These are phyloP conservation scores for Hedychridium roseum DNA, from an alignment of 2,888 invertebrate genomes.

Conservation along the genomic window DNA sequence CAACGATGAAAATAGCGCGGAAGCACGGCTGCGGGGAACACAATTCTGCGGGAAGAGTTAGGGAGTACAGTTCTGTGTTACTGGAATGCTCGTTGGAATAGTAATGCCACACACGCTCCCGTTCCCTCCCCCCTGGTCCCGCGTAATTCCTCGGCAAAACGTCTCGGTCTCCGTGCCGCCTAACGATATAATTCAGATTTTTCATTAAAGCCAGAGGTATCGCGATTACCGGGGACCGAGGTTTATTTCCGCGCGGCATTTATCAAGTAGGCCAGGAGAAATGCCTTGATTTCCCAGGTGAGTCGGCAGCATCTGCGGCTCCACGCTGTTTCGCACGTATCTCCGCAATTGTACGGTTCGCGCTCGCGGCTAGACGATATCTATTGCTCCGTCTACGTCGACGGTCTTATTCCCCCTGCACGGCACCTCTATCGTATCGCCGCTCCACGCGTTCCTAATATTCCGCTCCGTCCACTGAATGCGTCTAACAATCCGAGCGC, in stretches of 20 bases:
- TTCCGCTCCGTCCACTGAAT: too few relatives aligned
- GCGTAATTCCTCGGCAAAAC: too few relatives aligned
- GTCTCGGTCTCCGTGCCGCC: too few relatives aligned
- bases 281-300: constrained; percentile 49
- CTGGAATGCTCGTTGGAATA: too few relatives aligned
- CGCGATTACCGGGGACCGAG: constrained; percentile 29
- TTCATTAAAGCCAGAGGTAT: constrained; percentile 30
- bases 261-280: constrained; percentile 42
- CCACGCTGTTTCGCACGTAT: constrained; percentile 15
- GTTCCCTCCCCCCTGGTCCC: too few relatives aligned
- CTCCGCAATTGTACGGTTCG: constrained; percentile 4
- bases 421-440: neutral
- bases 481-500: too few relatives aligned
- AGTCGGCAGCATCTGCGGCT: constrained; percentile 21
- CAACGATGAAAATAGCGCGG: too few relatives aligned
- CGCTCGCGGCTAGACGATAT: constrained; percentile 13
- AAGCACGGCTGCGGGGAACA: too few relatives aligned
- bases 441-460: too few relatives aligned
- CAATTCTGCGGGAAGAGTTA: too few relatives aligned
- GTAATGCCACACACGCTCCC: too few relatives aligned
- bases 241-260: constrained; percentile 36
- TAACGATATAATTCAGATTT: constrained; percentile 27
- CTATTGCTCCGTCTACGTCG: constrained; percentile 16
- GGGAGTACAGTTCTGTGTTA: too few relatives aligned
- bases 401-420: constrained; percentile 2